Evolutionary conservation across 2,888 invertebrate genomes (phyloP), one percentile per base, ranked within the genome.

Genomic region (Carcina quercana): DNA sequence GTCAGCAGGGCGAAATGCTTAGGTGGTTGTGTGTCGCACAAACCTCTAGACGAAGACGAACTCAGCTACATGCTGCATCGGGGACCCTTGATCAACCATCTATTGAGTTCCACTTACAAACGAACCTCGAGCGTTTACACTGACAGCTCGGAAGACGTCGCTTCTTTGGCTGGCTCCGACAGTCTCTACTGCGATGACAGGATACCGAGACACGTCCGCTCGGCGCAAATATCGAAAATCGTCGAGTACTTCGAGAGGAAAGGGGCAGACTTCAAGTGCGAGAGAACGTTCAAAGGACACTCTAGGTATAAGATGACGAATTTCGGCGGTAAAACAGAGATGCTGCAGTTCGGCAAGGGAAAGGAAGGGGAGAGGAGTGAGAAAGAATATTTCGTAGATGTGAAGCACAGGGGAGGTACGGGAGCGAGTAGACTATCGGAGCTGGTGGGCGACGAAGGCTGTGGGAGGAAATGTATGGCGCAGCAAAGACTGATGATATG

Each of bases 211-310:
- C 85, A 85, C 49, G 76, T 86, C 50, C 69, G 90, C 48, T 87
- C 88, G 43, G 86, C 89, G 44, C 88, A 91, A 63, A 94, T 94
- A 47, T 90, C 93, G 28, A 89, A 90, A 59, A 95, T 95, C 48
- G 95, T 95, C 15, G 94, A 95, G 56, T 95, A 95, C 69, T 95
- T 95, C 71, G 95, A 95, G 72, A 84, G 92, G 28, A 91, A 93
- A 62, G 89, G 89, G 29, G 87, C 86, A 14, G 85, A 80, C 42
- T 79, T 87, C 53, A 71, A 85, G 45, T 85, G 86, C 55, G 67
- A 64, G 43, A 60, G 84, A 2, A 68, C 75, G 6, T 66, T 66
- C 19, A 69, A 69, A 19, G 66, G 63, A 5, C 61, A 54, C 44
- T 56, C 54, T 40, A 55, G 54, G 39, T 55, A 46, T 48, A 54